Base-by-base conservation (phyloP, 2,888 invertebrate genomes). In the Sesia bembeciformis region DNA sequence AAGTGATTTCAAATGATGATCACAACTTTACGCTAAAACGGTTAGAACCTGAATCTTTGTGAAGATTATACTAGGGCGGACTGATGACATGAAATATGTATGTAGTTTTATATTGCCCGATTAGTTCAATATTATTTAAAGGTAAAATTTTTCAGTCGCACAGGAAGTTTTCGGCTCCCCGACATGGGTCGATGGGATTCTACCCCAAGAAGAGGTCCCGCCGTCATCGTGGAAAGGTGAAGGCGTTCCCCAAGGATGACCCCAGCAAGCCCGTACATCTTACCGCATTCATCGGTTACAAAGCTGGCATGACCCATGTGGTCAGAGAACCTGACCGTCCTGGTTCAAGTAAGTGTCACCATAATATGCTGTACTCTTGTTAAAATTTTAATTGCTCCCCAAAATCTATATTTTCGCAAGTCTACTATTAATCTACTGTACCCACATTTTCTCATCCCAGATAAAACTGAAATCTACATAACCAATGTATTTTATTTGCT, bases 181-280 rank as follows among this genome's bases (percentile, higher is more conserved):
- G 99, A 70, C 99, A 99, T 93, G 99, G 99, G 74, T 99, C 98
- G 56, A 98, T 99, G 97, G 99, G 98, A 70, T 99, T 99, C 93
- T 96, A 98, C 90, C 99, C 99, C 76, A 99, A 98, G 91, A 99
- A 99, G 91, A 93, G 99, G 68, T 95, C 97, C 66, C 93, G 93
- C 66, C 95, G 98, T 78, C 98, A 98, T 91, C 96, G 98, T 90
- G 99, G 99, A 72, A 99, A 98, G 90, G 97, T 98, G 63, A 99
- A 99, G 97, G 97, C 99, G 55, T 99, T 99, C 92, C 99, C 99
- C 41, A 98, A 96, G 81, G 99, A 99, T 93, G 98, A 99, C 82
- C 91, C 95, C 40, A 93, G 91, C 72, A 99, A 99, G 85, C 99
- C 99, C 50, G 97, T 99, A 3, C 98, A 99, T 90, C 91, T 99